These are phyloP conservation scores for Hemaris fuciformis DNA, from an alignment of 2,888 invertebrate species.

Conservation along the genomic window DNA sequence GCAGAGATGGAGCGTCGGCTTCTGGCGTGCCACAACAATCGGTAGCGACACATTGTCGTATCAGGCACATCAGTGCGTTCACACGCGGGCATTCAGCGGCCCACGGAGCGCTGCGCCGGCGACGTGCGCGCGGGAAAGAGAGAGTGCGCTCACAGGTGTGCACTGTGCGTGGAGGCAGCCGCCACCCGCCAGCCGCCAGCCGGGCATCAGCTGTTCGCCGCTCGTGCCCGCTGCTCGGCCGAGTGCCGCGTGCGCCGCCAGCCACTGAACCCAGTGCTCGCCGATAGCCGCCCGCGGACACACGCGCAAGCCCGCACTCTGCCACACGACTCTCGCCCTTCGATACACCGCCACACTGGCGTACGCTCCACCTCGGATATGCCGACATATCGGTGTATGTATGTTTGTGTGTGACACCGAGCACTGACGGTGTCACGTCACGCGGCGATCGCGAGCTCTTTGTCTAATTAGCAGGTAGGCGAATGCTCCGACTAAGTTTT, in stretches of 20 bases:
- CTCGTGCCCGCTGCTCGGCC: conserved; percentile 53
- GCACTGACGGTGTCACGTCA: conserved; percentile 17
- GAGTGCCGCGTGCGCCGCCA: conserved; percentile 42
- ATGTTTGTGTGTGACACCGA: conserved; percentile 66
- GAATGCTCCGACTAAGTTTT: conserved; percentile 55
- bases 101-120: conserved; percentile 17
- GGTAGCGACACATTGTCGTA: conserved; percentile 19
- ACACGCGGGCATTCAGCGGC: conserved; percentile 18
- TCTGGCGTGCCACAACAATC: conserved; percentile 13
- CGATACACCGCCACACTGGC: neutral
- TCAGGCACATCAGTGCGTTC: conserved; percentile 20
- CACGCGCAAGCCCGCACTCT: conserved; percentile 54
- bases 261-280: conserved; percentile 59
- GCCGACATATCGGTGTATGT: conserved; percentile 65
- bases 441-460: conserved; percentile 67
- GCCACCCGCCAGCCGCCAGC: conserved; percentile 55
- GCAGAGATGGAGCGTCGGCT: neutral
- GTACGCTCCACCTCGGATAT: conserved; percentile 48
- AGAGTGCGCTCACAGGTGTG: conserved; percentile 75
- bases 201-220: conserved; percentile 71
- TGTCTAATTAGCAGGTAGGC: conserved; percentile 79
- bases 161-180: conserved; percentile 59
- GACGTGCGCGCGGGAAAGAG: conserved; percentile 62
- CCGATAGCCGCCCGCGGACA: conserved; percentile 62
- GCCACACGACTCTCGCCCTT: conserved; percentile 45